Percentiles rank a stretch among this genome's conserved stretches.
These are phyloP conservation scores for Cyaniris semiargus DNA, from an alignment of 2,888 invertebrate genomes.

Conservation along the genomic window DNA sequence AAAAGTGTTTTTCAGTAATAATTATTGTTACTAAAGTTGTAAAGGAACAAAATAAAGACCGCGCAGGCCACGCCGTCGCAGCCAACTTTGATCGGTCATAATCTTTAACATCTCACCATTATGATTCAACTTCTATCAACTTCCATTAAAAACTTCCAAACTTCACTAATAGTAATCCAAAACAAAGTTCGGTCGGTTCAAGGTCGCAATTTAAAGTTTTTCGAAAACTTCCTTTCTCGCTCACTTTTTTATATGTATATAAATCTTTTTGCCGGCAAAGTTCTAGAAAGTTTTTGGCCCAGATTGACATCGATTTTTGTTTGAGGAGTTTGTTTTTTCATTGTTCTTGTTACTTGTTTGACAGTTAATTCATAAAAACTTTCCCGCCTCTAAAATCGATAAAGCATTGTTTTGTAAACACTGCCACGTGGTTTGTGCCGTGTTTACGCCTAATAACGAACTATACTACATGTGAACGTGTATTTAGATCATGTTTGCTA, in stretches of 20 bases:
- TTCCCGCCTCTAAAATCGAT: conserved; percentile 76
- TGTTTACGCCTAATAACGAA: neutral
- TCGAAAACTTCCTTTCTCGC: conserved; percentile 77
- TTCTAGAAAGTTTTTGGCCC: conserved; percentile 79
- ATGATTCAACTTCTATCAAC: conserved; percentile 33
- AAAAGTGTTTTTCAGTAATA: neutral
- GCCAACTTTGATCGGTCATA: conserved; percentile 25
- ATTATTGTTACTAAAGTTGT: neutral
- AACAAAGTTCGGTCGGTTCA: conserved; percentile 78
- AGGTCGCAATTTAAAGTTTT: conserved; percentile 82
- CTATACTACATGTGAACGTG: neutral
- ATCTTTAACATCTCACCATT: conserved; percentile 51
- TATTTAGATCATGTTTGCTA: neutral
- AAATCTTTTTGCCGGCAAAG: conserved; percentile 80
- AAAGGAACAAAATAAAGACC: neutral
- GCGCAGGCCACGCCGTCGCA: neutral
- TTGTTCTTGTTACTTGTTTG: conserved; percentile 82
- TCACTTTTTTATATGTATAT: conserved; percentile 80
- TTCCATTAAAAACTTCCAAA: conserved; percentile 61
- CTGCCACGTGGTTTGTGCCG: conserved; percentile 33
- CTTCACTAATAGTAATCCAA: conserved; percentile 78
- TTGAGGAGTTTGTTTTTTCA: conserved; percentile 81
- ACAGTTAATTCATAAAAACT: conserved; percentile 81
- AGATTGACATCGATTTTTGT: conserved; percentile 82
- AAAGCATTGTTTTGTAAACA: conserved; percentile 70